Percentiles rank a stretch among this genome's conserved stretches.
These are phyloP conservation scores for Maccullochella peelii DNA, from an alignment of 2,113 vertebrate species.

Conservation along the genomic window DNA sequence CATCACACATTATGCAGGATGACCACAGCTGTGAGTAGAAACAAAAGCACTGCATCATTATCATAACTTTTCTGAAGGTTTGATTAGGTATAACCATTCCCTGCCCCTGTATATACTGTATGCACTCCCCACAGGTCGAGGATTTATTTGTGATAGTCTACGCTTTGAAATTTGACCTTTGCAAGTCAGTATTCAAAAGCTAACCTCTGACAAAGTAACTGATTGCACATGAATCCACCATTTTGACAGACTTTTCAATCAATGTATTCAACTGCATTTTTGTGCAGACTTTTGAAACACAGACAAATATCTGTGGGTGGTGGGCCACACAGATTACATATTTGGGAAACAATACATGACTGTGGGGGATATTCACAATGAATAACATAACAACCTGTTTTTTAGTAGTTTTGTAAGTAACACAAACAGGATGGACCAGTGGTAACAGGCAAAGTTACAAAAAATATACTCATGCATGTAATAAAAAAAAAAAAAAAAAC, in stretches of 20 bases:
- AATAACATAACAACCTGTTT: background rate
- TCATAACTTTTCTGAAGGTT: background rate
- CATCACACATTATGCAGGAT: slow-evolving; percentile 74
- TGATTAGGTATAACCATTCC: background rate
- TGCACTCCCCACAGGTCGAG: background rate
- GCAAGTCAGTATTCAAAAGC: background rate
- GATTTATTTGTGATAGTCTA: background rate
- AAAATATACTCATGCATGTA: background rate
- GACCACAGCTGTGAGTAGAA: slow-evolving; percentile 61
- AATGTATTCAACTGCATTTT: background rate
- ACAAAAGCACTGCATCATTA: slow-evolving; percentile 1
- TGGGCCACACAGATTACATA: background rate
- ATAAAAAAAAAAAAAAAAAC: background rate
- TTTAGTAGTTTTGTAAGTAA: background rate
- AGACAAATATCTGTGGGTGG: background rate
- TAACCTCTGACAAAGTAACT: background rate
- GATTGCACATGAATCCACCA: background rate
- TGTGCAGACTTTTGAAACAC: background rate
- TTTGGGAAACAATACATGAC: background rate
- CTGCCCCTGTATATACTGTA: background rate
- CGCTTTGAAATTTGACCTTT: background rate
- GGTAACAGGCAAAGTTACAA: background rate
- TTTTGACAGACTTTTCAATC: background rate
- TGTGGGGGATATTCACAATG: background rate
- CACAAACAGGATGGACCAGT: background rate